Percentiles rank a stretch among this genome's conserved stretches.
phyloP scores from a whole-genome alignment of 2,888 invertebrate genomes.

The Hydriomena furcata region DNA sequence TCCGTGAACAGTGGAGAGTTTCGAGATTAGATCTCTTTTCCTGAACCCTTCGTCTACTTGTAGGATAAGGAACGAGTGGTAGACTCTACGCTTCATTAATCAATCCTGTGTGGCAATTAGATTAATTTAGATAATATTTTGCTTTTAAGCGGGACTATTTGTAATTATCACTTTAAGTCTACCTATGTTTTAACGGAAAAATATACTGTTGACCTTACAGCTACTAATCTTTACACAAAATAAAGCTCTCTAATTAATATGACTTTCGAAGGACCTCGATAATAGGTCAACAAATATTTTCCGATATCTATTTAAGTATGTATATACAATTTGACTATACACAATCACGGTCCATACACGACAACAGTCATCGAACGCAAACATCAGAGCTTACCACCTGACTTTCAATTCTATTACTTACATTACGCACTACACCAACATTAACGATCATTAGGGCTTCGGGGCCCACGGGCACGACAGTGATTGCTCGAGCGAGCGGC shows the following conservation, averaged over 20 bases:
- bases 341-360: slow-evolving; percentile 47
- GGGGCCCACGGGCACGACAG: slow-evolving; percentile 79
- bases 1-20: slow-evolving; percentile 9
- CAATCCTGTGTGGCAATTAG: slow-evolving; percentile 41
- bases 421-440: slow-evolving; percentile 60
- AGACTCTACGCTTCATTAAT: slow-evolving; percentile 42
- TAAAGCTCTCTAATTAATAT: neutral
- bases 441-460: slow-evolving; percentile 70
- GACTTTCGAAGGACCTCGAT: slow-evolving; percentile 1
- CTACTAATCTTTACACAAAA: neutral
- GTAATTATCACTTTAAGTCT: slow-evolving; percentile 12
- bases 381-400: slow-evolving; percentile 52
- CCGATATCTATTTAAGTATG: slow-evolving; percentile 41
- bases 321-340: slow-evolving; percentile 41
- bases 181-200: slow-evolving; percentile 9
- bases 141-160: slow-evolving; percentile 28
- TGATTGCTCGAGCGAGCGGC: slow-evolving; percentile 76
- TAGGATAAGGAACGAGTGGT: slow-evolving; percentile 39
- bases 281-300: slow-evolving; percentile 25
- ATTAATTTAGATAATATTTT: slow-evolving; percentile 34
- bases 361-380: slow-evolving; percentile 49
- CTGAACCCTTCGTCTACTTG: slow-evolving; percentile 44
- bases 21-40: slow-evolving; percentile 43
- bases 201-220: slow-evolving; percentile 19
- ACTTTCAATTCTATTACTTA: slow-evolving; percentile 39